A percentile compares a stretch with the other conserved stretches of the same genome.
phyloP scores from a whole-genome alignment of 2,888 invertebrate genomes.

The Chydorus sphaericus region DNA sequence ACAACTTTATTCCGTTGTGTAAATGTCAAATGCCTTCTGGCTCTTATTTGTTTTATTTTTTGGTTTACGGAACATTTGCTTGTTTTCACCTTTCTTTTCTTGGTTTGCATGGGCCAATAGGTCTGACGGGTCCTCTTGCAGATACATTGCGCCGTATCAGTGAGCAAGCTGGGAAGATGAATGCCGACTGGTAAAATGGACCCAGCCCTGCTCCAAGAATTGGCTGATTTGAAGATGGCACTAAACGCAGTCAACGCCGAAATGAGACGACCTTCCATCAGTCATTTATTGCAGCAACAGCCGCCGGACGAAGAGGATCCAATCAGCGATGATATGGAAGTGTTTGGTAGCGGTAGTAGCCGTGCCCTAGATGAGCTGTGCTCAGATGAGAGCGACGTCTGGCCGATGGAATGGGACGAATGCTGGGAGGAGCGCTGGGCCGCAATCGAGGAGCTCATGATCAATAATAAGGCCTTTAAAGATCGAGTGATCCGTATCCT shows the following conservation, averaged over 20 bases:
- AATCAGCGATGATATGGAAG: not conserved
- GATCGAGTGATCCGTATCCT: conserved; percentile 14
- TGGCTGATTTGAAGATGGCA: conserved; percentile 14
- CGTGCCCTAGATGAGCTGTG: conserved; percentile 3
- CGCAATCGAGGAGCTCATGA: conserved; percentile 11
- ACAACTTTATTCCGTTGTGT: too few species aligned
- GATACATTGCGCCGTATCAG: conserved; percentile 62
- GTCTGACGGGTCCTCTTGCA: conserved; percentile 56
- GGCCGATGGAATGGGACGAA: conserved; percentile 16
- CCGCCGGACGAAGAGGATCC: too few species aligned
- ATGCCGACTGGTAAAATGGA: conserved; percentile 37
- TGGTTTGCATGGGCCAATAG: not conserved
- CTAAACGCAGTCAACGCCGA: conserved; percentile 14
- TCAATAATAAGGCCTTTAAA: conserved; percentile 12
- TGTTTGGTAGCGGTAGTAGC: conserved; percentile 1
- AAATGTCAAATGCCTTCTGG: too few species aligned
- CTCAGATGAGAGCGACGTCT: conserved; percentile 12
- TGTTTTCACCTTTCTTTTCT: not conserved
- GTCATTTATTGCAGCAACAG: not conserved
- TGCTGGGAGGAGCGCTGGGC: conserved; percentile 15
- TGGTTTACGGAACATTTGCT: not conserved
- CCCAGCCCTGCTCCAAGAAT: conserved; percentile 13
- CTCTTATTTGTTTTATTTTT: not conserved
- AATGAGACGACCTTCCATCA: conserved; percentile 10
- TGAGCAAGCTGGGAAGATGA: conserved; percentile 52